A percentile compares a stretch with the other conserved stretches of the same genome.
These are phyloP conservation scores for Nanger granti DNA, from an alignment of 2,113 vertebrate species.

Conservation along the genomic window DNA sequence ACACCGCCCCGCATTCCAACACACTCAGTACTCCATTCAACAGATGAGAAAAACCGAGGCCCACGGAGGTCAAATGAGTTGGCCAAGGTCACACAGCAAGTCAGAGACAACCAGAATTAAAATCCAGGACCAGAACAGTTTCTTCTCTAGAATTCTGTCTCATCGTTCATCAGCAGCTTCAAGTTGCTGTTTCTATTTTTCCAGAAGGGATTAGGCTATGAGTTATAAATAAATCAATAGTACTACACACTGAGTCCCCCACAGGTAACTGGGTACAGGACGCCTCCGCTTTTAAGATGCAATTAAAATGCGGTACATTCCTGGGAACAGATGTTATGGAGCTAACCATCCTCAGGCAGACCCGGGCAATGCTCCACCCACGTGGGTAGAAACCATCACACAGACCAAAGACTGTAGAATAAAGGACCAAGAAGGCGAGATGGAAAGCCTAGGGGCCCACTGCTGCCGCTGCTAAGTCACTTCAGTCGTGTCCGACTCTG, in stretches of 20 bases:
- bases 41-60: not conserved
- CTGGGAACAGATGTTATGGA: slow-evolving; percentile 44
- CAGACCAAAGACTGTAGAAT: not conserved
- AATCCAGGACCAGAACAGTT: not conserved
- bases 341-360: not conserved
- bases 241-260: slow-evolving; percentile 37
- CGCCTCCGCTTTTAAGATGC: slow-evolving; percentile 16
- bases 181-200: not conserved
- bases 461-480: rapidly evolving
- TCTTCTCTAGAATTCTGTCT: not conserved
- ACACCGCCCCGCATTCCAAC: rapidly evolving
- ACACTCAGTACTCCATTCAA: not conserved
- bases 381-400: not conserved
- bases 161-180: not conserved
- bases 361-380: not conserved
- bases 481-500: too few relatives aligned
- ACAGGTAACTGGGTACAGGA: slow-evolving; percentile 40
- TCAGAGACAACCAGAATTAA: not conserved
- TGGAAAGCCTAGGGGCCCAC: not conserved
- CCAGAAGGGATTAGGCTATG: slow-evolving; percentile 6
- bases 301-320: slow-evolving; percentile 52
- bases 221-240: slow-evolving; percentile 63
- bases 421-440: not conserved
- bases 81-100: not conserved
- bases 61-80: not conserved